Evolutionary conservation across 2,888 invertebrate genomes (phyloP).

Genomic region (Ctena decussata): DNA sequence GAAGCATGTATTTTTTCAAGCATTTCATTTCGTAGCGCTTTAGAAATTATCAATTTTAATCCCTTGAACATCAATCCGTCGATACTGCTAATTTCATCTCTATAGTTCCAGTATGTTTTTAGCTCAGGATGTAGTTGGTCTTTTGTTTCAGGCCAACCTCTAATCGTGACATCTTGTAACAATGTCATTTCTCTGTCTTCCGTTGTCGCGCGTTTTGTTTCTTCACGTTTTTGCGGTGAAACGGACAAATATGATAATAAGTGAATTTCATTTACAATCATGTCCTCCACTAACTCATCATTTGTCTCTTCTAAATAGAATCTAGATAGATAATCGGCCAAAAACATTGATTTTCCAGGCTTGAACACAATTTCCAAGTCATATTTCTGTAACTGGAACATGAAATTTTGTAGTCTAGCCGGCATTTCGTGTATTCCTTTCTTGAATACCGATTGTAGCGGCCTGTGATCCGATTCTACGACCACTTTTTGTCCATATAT

Average conservation of each 20-base stretch:
- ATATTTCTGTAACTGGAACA: conserved; percentile 34
- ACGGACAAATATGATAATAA: conserved; percentile 23
- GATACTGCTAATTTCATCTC: conserved; percentile 20
- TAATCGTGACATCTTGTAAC: neutral
- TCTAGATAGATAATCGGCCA: conserved; percentile 8
- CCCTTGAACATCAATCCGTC: conserved; percentile 35
- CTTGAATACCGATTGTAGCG: conserved; percentile 25
- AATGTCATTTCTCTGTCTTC: conserved; percentile 4
- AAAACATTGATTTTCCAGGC: conserved; percentile 21
- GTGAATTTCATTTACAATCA: conserved; percentile 17
- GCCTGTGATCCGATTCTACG: conserved; percentile 44
- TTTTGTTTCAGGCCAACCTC: conserved; percentile 31
- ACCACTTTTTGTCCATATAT: conserved; percentile 12
- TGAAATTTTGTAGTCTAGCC: neutral
- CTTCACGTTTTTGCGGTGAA: conserved; percentile 3
- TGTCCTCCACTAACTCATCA: neutral
- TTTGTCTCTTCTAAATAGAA: conserved; percentile 8
- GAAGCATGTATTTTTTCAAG: conserved; percentile 33
- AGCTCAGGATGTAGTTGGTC: neutral
- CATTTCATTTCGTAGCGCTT: conserved; percentile 34
- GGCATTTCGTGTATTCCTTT: conserved; percentile 34
- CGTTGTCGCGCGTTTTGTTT: conserved; percentile 20
- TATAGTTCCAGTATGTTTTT: conserved; percentile 18
- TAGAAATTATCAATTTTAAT: conserved; percentile 34
- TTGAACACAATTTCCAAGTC: conserved; percentile 34